Base-by-base conservation (phyloP, 1,140 invertebrate species). In the Hirudo medicinalis region DNA sequence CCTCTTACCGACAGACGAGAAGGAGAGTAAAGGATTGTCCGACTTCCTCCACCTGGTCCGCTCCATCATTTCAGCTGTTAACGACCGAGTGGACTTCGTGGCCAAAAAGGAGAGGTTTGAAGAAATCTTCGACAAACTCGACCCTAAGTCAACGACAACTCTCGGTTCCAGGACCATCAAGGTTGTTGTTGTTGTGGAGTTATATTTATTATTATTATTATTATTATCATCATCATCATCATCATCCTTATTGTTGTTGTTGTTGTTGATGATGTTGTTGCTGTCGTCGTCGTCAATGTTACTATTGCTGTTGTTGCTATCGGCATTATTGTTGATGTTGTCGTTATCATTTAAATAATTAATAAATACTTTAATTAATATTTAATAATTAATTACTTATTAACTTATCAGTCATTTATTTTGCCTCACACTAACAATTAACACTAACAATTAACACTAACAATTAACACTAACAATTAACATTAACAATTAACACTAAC, bases 111-210 rank as follows among this genome's bases (percentile, higher is more conserved):
- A 91, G 78, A 82, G 91, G 29, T 90, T 94, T 77, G 78, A 93
- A 73, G 92, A 96, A 81, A 94, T 96, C 73, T 94, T 93, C 80
- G 89, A 91, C 78, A 88, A 88, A 74, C 89, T 96, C 66, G 94
- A 97, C 82, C 88, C 90, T 3, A 94, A 94, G 82, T 94, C 92
- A 0, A 91, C 89, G 76, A 89, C 91, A 0, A 85, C 87, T 20
- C 91, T 90, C 79, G 87, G 89, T 69, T 88, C 87, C 43, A 85
- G 86, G 73, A 94, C 94, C 78, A 94, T 95, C 78, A 94, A 92
- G 78, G 80, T 11, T 49, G 43, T 49, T 49, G 43, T 49, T 49
- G 43, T 49, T 49, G 43, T 49, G 3, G n/a, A n/a, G 15, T 49
- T 17, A 49, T 11, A 5, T 0, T 15, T 49, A 49, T 11, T 49